Conservation (phyloP, 2,797 vertebrate genomes). For the Choloepus didactylus region DNA sequence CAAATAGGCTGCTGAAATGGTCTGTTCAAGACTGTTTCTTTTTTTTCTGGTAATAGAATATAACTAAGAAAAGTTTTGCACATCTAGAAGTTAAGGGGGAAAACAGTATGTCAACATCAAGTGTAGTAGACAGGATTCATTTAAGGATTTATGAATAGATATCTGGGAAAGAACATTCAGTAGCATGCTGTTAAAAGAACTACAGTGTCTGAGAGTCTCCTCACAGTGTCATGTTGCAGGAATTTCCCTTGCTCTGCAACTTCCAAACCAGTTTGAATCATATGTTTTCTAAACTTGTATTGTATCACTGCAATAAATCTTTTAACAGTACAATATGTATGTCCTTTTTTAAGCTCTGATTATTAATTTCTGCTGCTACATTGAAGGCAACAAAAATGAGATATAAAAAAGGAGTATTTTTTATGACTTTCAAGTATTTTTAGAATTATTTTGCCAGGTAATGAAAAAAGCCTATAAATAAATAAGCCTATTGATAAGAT, state of each 20-base stretch:
- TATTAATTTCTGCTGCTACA: slow-evolving; percentile 47
- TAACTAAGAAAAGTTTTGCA: slow-evolving; percentile 81
- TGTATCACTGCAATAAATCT: slow-evolving; percentile 90
- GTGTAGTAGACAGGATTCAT: slow-evolving; percentile 1
- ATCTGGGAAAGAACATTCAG: background rate
- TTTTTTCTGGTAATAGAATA: slow-evolving; percentile 56
- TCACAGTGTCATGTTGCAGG: background rate
- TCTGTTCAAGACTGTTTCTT: background rate
- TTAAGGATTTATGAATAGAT: background rate
- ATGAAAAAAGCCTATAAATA: background rate
- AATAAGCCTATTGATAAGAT: background rate
- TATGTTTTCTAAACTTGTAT: slow-evolving; percentile 86
- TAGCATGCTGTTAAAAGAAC: slow-evolving; percentile 28
- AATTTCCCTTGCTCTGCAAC: slow-evolving; percentile 57
- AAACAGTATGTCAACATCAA: slow-evolving; percentile 39
- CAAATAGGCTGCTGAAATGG: slow-evolving; percentile 41
- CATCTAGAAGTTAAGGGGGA: slow-evolving; percentile 69
- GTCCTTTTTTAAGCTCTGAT: slow-evolving; percentile 75
- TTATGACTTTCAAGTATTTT: background rate
- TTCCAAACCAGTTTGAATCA: slow-evolving; percentile 78
- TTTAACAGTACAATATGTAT: slow-evolving; percentile 82
- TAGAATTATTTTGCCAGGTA: background rate
- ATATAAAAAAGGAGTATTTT: background rate
- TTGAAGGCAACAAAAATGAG: background rate
- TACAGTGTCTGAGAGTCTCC: background rate